Evolutionary conservation across 1,140 invertebrate genomes (phyloP), one percentile per base, ranked within the genome.

Genomic region (Polypedilum pembai): DNA sequence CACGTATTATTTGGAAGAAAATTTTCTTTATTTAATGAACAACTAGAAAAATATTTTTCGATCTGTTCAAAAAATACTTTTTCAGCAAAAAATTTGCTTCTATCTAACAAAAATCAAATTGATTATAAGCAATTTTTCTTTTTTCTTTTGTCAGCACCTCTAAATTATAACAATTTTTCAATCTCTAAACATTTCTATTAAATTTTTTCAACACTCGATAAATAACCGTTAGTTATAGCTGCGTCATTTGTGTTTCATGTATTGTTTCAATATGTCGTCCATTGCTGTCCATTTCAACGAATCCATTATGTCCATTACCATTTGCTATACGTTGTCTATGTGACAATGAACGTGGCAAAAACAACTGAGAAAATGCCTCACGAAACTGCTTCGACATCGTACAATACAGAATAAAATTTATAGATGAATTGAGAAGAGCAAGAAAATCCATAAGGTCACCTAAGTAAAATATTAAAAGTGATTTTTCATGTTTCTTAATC

Each of bases 351-450:
- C 83, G 83, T 75, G 86, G 83, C 82, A 90, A 90, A 79, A 90
- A 90, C 3, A 90, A 84, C 74, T 90, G 81, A 24, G 86, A 87
- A 78, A 97, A 98, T 3, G 95, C 97, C 75, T 87, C 89, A 15
- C 97, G 86, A 83, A 99, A 99, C 84, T 98, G 96, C 69, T 93
- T 88, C 77, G 93, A 96, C 97, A 99, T 99, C 75, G 93, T 90
- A 84, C 96, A 99, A 84, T 99, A 99, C 21, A 99, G 88, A 76
- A 99, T 92, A 84, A 99, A 99, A 84, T 98, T 99, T 80, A 99
- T 93, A 24, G 94, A 94, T 74, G 94, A 96, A 82, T 98, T 98
- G 78, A 98, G 90, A 74, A 99, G 87, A 12, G 96, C 96, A 79
- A 99, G 85, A 74, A 97, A 89, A 83, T 99, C 97, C 90, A 98